A percentile compares a stretch with the other conserved stretches of the same genome.
These are phyloP conservation scores for Pollenia angustigena DNA, from an alignment of 2,888 invertebrate species.

Conservation along the genomic window DNA sequence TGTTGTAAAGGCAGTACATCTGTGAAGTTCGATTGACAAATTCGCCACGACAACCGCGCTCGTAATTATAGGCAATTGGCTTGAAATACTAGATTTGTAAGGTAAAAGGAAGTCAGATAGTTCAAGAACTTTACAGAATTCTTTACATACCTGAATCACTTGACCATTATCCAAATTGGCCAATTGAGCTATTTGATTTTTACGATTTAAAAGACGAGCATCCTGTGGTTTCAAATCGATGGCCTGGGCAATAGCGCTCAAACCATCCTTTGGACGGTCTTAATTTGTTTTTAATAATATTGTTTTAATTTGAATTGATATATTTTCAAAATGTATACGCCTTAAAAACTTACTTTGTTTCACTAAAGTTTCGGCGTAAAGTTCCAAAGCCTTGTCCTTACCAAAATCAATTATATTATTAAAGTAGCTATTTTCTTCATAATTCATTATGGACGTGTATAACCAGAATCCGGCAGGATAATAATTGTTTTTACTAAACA, in stretches of 20 bases:
- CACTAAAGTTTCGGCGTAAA: slow-evolving; percentile 78
- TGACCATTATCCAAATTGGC: slow-evolving; percentile 37
- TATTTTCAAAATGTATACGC: not conserved
- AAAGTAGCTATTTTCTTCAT: slow-evolving; percentile 45
- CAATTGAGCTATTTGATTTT: slow-evolving; percentile 74
- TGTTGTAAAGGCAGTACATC: slow-evolving; percentile 79
- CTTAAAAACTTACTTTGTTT: slow-evolving; percentile 77
- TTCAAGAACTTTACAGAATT: not conserved
- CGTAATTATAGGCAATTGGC: slow-evolving; percentile 57
- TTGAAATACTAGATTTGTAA: slow-evolving; percentile 34
- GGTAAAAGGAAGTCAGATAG: not conserved
- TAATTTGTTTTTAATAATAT: not conserved
- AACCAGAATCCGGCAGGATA: slow-evolving; percentile 78
- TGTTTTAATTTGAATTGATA: not conserved
- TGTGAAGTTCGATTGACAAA: slow-evolving; percentile 69
- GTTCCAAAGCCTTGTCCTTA: slow-evolving; percentile 72
- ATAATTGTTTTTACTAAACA: slow-evolving; percentile 73
- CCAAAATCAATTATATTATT: slow-evolving; percentile 61
- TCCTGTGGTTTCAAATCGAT: slow-evolving; percentile 69
- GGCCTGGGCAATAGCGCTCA: slow-evolving; percentile 75
- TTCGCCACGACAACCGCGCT: slow-evolving; percentile 79
- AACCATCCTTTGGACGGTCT: slow-evolving; percentile 75
- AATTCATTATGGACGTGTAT: slow-evolving; percentile 74
- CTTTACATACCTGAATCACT: slow-evolving; percentile 61
- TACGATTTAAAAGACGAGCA: slow-evolving; percentile 75